Evolutionary conservation across 1,140 invertebrate genomes (phyloP), one percentile per base, ranked within the genome.

Genomic region (Aplysia californica): DNA sequence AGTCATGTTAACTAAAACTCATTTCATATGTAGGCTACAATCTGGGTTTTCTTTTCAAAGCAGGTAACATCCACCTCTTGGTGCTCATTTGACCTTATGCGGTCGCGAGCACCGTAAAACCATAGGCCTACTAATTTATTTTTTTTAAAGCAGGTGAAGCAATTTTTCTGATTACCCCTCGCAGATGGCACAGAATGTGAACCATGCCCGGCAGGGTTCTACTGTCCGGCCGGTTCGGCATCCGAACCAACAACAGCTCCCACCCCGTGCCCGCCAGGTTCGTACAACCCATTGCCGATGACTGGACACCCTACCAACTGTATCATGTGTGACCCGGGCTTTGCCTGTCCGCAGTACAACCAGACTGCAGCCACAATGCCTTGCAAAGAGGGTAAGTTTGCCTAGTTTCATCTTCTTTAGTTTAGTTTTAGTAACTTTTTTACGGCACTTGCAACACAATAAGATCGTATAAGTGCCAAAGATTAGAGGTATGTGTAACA

Each of bases 231-330:
- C 15, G 86, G 86, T 35, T 76, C 78, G 6, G 73, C 79, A 21
- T 69, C 81, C 31, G 75, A 80, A 31, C 85, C 86, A 3, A 81
- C 80, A 0, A 80, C 78, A 1, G 78, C 83, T 10, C 86, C 86
- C 0, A 78, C 81, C 4, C 82, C 85, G 21, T 88, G 86, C 76
- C 64, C 77, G 0, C 74, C 82, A 18, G 87, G 87, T 2, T 85
- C 81, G 3, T 88, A 87, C 74, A 88, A 88, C 75, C 86, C 86
- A 0, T 71, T 81, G 33, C 41, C 68, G 6, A 71, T 75, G n/a
- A 79, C 83, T 31, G 86, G 85, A n/a, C 81, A 85, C 56, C 78
- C 80, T 21, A 80, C 87, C 44, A 88, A 87, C 80, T 88, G 87
- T 77, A 75, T 80, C 21, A 35, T 76, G 56, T 88, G 87, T 80